A percentile compares a stretch with the other conserved stretches of the same genome.
phyloP scores from a whole-genome alignment of 2,888 invertebrate genomes.

The Tridacna gigas region DNA sequence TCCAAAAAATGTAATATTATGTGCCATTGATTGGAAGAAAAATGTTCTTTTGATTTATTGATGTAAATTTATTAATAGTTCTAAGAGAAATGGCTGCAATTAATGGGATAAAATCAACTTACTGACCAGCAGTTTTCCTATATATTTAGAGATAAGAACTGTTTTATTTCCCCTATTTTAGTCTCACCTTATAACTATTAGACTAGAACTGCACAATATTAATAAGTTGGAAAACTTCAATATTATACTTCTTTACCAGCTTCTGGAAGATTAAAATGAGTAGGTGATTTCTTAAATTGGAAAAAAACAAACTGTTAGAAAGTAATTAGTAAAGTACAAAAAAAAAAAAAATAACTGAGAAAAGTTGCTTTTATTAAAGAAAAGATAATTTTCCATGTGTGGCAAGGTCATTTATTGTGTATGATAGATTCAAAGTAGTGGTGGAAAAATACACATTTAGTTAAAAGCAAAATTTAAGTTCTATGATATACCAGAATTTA shows the following conservation, averaged over 20 bases:
- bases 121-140: neutral
- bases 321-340: no score
- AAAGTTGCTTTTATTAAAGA: no score
- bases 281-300: no score
- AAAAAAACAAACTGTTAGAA: no score
- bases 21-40: neutral
- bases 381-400: no score
- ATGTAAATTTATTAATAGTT: neutral
- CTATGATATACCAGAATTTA: no score
- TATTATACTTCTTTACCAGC: neutral
- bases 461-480: no score
- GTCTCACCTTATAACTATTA: neutral
- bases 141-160: slow-evolving; percentile 7
- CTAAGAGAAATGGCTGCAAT: neutral
- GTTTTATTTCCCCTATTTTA: slow-evolving; percentile 4
- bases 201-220: neutral
- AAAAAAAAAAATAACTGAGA: no score
- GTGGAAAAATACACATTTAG: no score
- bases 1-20: neutral
- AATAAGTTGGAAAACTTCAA: neutral
- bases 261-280: no score
- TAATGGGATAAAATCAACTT: neutral
- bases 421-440: no score
- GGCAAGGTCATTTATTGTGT: no score
- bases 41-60: neutral